These are phyloP conservation scores for Phrynocephalus forsythii DNA, from an alignment of 2,797 vertebrate genomes.

Conservation along the genomic window DNA sequence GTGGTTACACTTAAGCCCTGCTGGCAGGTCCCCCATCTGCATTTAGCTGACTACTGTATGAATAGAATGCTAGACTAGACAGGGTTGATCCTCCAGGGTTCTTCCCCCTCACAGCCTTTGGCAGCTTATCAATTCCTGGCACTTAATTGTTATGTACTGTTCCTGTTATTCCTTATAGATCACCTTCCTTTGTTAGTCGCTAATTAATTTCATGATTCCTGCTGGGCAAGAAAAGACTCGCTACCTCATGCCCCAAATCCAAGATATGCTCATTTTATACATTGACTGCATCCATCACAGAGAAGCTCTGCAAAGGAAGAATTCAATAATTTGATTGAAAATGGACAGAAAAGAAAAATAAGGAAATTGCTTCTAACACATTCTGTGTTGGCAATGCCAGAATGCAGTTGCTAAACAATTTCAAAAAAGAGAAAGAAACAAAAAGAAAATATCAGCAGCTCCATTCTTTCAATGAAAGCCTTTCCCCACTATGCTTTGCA, in stretches of 20 bases:
- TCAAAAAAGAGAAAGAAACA: not conserved
- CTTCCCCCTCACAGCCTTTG: not conserved
- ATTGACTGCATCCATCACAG: not conserved
- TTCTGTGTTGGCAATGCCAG: not conserved
- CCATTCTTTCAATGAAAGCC: not conserved
- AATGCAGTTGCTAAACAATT: not conserved
- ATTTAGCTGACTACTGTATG: too few relatives aligned
- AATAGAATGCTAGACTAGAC: too few relatives aligned
- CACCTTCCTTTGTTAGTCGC: not conserved
- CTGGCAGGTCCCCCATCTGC: too few relatives aligned
- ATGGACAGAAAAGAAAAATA: not conserved
- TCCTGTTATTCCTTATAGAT: not conserved
- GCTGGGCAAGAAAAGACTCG: not conserved
- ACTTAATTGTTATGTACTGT: not conserved
- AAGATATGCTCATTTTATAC: not conserved
- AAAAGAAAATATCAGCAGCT: not conserved
- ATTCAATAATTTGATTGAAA: not conserved
- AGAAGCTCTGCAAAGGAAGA: not conserved
- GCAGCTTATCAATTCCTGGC: not conserved
- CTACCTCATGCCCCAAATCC: not conserved
- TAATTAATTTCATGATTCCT: slow-evolving; percentile 15
- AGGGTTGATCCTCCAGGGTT: not conserved
- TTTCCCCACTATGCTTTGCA: too few relatives aligned
- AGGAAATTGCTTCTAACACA: not conserved
- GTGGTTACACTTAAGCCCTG: too few relatives aligned